Conservation (phyloP, 2,797 vertebrate species). For the Bradypus variegatus region DNA sequence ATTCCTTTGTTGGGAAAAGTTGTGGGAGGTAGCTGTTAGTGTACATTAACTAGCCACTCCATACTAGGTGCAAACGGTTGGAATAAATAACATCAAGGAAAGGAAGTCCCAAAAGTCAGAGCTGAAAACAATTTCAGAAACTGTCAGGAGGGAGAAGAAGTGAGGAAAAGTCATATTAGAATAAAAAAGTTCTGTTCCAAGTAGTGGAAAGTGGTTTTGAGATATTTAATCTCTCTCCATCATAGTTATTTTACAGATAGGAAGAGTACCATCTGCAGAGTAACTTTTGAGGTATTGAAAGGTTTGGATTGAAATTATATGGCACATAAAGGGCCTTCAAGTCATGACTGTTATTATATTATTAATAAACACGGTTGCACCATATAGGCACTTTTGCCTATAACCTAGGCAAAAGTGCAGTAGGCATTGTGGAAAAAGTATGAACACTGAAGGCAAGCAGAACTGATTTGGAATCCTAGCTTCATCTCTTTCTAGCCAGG, state of each 20-base stretch:
- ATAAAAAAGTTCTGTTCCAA: neutral
- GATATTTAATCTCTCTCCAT: neutral
- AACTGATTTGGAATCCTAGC: neutral
- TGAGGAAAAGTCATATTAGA: neutral
- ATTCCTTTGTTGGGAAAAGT: neutral
- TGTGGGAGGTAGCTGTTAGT: neutral
- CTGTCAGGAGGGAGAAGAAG: neutral
- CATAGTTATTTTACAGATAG: neutral
- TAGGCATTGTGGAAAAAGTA: neutral
- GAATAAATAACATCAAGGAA: neutral
- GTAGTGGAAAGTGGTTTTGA: neutral
- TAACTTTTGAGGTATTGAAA: neutral
- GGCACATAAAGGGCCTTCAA: neutral
- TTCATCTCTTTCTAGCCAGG: neutral
- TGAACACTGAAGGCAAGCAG: neutral
- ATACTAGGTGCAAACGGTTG: neutral
- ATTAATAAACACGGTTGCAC: neutral
- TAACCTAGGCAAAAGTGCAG: neutral
- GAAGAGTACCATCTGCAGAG: neutral
- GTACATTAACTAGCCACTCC: neutral
- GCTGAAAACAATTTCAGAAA: neutral
- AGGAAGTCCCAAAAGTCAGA: neutral
- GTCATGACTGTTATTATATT: neutral
- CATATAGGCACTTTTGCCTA: no score
- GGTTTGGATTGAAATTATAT: neutral